Evolutionary conservation across 2,888 invertebrate species (phyloP), one percentile per base, ranked within the genome.

Genomic region (Epirrita christyi): DNA sequence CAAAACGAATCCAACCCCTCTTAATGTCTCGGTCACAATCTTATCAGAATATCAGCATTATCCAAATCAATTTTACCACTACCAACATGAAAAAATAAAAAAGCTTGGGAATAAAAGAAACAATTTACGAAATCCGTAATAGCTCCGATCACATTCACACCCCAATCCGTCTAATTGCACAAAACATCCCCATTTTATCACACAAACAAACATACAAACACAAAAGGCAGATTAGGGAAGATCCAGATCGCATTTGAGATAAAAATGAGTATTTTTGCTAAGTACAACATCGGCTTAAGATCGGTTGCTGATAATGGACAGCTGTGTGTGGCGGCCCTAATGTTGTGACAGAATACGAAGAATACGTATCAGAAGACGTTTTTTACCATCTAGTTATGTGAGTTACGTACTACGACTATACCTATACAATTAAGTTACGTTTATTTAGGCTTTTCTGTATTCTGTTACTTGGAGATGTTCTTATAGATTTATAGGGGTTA

Each of bases 221-320:
- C 85, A 91, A 91, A 85, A 78, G 83, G 72, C 83, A 88, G 91
- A 91, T 92, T 91, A 91, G 86, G 81, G 85, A 80, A 83, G 84
- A 87, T 86, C 81, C 80, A 76, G 91, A 91, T 92, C 81, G 88
- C 81, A 90, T 89, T 89, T 88, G 83, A 88, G 91, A 91, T 92
- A 89, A 89, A 80, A 89, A 72, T 84, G 78, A 83, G 85, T 85
- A 87, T 90, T 87, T 89, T 88, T 75, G 87, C 90, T 86, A 86
- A 89, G 88, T 87, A 82, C 80, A 76, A 76, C 78, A 65, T 70
- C 76, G 80, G 90, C 85, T 91, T 91, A 83, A 90, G 91, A 91
- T 90, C 73, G 78, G 66, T 72, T 64, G 53, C 48, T 61, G 90
- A 91, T 91, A 90, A 80, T 70, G 70, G 84, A 73, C 91, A 91